Percentiles rank a stretch among this genome's conserved stretches.
Evolutionary conservation across 1,140 invertebrate species (phyloP).

Genomic region (Gryon sp.): DNA sequence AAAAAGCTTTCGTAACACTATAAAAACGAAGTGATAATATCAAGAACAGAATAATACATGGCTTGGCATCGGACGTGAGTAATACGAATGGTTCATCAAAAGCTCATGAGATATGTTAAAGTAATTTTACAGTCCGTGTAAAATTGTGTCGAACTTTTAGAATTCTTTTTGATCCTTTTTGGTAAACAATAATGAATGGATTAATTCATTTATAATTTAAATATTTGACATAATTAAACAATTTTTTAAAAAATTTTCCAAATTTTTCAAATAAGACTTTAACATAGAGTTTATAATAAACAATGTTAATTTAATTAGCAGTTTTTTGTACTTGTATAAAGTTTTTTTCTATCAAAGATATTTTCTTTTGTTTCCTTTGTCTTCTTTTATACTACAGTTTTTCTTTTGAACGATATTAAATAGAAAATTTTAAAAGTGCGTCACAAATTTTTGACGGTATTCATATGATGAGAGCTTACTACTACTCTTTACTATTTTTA

Average conservation of each 20-base stretch:
- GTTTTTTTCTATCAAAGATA: not conserved
- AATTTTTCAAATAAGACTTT: no score
- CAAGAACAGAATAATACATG: slow-evolving; percentile 57
- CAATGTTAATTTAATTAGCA: no score
- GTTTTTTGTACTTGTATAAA: no score
- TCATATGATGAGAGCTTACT: slow-evolving; percentile 25
- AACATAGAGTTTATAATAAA: no score
- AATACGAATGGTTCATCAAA: slow-evolving; percentile 58
- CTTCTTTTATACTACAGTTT: no score
- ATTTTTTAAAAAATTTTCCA: no score
- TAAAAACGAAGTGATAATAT: slow-evolving; percentile 70
- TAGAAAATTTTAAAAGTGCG: slow-evolving; percentile 14
- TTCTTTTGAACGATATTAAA: not conserved
- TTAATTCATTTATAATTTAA: no score
- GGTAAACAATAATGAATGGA: no score
- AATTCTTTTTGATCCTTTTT: not conserved
- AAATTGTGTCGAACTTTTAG: slow-evolving; percentile 33
- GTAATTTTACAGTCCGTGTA: slow-evolving; percentile 23
- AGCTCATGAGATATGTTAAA: slow-evolving; percentile 62
- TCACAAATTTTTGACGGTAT: slow-evolving; percentile 12
- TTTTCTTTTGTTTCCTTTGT: not conserved
- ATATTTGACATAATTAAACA: no score
- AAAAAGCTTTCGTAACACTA: slow-evolving; percentile 73
- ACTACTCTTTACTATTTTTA: slow-evolving; percentile 29
- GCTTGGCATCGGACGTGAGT: slow-evolving; percentile 37